Evolutionary conservation across 2,888 invertebrate genomes (phyloP), one percentile per base, ranked within the genome.

Genomic region (Pyrochroa serraticornis): DNA sequence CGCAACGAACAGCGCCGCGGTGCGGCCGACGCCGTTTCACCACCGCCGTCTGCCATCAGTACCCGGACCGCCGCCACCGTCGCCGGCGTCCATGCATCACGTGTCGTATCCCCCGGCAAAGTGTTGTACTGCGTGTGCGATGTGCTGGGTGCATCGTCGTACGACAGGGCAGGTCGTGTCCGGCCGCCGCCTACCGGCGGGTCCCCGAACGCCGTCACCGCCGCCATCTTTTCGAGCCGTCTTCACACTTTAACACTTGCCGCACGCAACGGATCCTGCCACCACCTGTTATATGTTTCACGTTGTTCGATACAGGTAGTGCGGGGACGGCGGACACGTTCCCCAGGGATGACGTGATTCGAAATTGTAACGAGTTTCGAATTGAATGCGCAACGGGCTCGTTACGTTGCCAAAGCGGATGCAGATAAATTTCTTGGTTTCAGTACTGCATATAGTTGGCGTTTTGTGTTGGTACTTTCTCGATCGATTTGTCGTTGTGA

Each of bases 61-160:
- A 59, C 66, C 64, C 70, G 66, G 68, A 67, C 61, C 63, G 67
- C 63, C 55, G 64, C 60, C 60, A 57, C 63, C 62, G 55, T 60
- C 56, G 54, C 52, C 43, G 49, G 53, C 61, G 63, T 45, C 48
- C 36, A 34, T 44, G 31, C 8, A 9, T 33, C 44, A 44, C 44
- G 44, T 44, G 44, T 12, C 34, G 13, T 33, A 44, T 13, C 10
- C 44, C 1, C 10, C 43, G 33, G 9, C 33, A 44, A 10, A 33
- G 44, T 58, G 53, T 44, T 52, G 52, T 46, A 58, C 22, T 22
- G 5, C 22, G 22, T 59, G 62, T 43, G 51, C 52, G 30, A 41
- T 33, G 44, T 44, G n/a, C 33, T 10, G 30, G 31, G 33, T 33
- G 13, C 35, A 42, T 51, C 50, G 58, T 49, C 44, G 37, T 22